A percentile compares a stretch with the other conserved stretches of the same genome.
Conservation (phyloP, 2,888 invertebrate species). For the Leptinotarsa juncta region DNA sequence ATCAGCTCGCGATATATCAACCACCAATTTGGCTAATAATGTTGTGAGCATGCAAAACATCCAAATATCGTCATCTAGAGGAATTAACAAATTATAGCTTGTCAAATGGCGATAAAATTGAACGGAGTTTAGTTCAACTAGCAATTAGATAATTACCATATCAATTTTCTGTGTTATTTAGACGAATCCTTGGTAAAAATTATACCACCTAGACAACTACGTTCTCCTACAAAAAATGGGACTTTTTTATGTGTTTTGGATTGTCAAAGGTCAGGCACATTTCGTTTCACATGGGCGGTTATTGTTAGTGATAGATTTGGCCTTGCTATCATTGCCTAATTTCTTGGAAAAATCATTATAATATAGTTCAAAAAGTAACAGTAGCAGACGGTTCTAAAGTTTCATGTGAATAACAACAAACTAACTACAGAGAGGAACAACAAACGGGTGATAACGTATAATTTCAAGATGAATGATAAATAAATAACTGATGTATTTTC, state of each 20-base stretch:
- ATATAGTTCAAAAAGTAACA: conserved; percentile 13
- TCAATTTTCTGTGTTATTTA: conserved; percentile 31
- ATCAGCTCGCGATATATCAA: conserved; percentile 2
- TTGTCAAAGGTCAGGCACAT: conserved; percentile 38
- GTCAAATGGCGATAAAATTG: conserved; percentile 35
- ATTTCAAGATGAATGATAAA: not conserved
- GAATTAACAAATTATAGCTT: conserved; percentile 36
- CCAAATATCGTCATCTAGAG: conserved; percentile 13
- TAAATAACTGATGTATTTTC: too few species aligned
- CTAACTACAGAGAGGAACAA: not conserved
- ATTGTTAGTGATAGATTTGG: conserved; percentile 22
- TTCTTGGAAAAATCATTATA: conserved; percentile 21
- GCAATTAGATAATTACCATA: conserved; percentile 38
- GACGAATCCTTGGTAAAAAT: conserved; percentile 33
- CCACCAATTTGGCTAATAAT: conserved; percentile 13
- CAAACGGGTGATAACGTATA: not conserved
- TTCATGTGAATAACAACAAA: conserved; percentile 13
- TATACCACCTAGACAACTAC: conserved; percentile 23
- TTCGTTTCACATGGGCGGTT: conserved; percentile 24
- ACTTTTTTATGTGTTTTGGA: conserved; percentile 36
- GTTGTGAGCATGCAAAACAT: conserved; percentile 25
- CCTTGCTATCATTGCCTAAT: conserved; percentile 26
- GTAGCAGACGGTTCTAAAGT: conserved; percentile 21
- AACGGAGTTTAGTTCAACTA: conserved; percentile 30
- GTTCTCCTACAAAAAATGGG: conserved; percentile 31